Base-by-base conservation (phyloP, 2,888 invertebrate species). In the Zelleria hepariella region DNA sequence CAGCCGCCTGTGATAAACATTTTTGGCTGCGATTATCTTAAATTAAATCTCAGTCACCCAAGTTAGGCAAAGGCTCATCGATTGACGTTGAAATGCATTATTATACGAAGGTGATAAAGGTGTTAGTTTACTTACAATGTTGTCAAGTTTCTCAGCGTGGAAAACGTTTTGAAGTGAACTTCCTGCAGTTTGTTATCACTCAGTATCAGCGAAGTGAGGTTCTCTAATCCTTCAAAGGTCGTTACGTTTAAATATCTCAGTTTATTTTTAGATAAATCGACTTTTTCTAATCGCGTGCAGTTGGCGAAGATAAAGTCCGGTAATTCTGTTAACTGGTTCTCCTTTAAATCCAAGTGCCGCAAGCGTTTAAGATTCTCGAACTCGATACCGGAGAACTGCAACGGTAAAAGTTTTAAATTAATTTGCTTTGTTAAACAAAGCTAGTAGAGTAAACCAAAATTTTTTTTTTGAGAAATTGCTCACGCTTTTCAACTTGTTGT, bases 191-290 rank as follows among this genome's bases (percentile, higher is more conserved):
- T 90, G 73, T 95, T 95, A 64, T 94, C 93, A 63, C 94, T 93
- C 7, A 95, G 77, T 60, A 94, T 86, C 10, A 95, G 85, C 0
- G 91, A 90, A 0, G 91, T 93, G 52, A 95, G 77, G 70, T 93
- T 93, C 5, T 80, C 75, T 57, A 95, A 77, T 0, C 93, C 93
- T 23, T 82, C 76, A 66, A 95, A 93, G 8, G 90, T 89, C 15
- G 90, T 90, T 25, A 90, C 80, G 59, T 91, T 90, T 42, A 95
- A 71, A 61, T 86, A 90, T 66, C 92, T 91, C 59, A 95, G 78
- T 69, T 91, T 92, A 71, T 94, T 94, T 63, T 91, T 92, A 63
- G 93, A 92, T 55, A 95, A 77, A 67, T 93, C 91, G 20, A 95
- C 78, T 68, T 92, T 93, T 64, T 94, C 92, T 60, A 95, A 77